These are phyloP conservation scores for Trimorus sp. DNA, from an alignment of 2,888 invertebrate genomes.

Conservation along the genomic window DNA sequence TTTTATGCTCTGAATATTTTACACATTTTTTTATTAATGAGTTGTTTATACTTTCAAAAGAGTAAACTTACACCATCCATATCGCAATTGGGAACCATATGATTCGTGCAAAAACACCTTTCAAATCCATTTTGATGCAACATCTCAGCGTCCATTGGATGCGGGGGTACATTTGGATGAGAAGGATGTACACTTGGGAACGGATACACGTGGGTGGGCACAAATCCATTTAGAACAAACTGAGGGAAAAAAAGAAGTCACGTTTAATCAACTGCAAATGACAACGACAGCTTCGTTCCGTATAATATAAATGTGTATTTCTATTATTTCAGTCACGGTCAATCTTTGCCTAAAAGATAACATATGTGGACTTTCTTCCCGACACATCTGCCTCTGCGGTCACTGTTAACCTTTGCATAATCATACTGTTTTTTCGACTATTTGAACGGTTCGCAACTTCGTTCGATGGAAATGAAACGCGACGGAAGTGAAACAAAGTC, in stretches of 20 bases:
- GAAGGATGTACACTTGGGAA: constrained; percentile 53
- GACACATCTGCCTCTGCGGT: constrained; percentile 17
- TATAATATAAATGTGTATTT: constrained; percentile 68
- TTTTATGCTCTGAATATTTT: constrained; percentile 1
- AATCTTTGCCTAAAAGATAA: constrained; percentile 34
- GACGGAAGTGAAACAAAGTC: too few species aligned
- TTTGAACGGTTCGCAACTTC: too few species aligned
- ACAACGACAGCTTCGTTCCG: constrained; percentile 25
- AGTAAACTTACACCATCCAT: constrained; percentile 22
- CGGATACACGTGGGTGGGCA: constrained; percentile 74
- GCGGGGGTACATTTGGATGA: background rate
- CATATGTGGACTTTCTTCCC: constrained; percentile 11
- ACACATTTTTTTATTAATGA: background rate
- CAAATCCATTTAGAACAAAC: constrained; percentile 73
- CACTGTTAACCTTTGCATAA: constrained; percentile 3
- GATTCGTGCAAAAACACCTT: constrained; percentile 74
- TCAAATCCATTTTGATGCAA: constrained; percentile 70
- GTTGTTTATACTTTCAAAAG: too few species aligned
- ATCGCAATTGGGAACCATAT: constrained; percentile 8
- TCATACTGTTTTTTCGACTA: background rate
- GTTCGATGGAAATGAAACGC: too few species aligned
- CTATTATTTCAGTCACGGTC: constrained; percentile 45
- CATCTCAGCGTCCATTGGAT: constrained; percentile 65
- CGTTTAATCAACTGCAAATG: constrained; percentile 1
- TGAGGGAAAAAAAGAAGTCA: constrained; percentile 61